Base-by-base conservation (phyloP, 2,888 invertebrate genomes). In the Heliconius sara region DNA sequence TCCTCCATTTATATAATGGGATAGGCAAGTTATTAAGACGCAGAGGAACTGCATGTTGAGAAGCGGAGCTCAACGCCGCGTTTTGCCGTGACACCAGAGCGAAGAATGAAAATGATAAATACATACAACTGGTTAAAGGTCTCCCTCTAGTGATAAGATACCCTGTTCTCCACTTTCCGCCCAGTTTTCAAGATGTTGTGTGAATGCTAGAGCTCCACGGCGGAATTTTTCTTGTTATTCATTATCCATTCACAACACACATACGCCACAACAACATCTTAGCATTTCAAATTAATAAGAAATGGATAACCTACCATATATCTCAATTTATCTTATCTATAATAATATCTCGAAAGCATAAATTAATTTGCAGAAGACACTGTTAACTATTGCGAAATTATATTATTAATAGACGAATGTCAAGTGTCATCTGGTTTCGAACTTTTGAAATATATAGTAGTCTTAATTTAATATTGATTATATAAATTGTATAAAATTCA, bases 381-480 rank as follows among this genome's bases (percentile, higher is more conserved):
- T 43, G 39, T 39, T 2, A 30, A 70, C 10, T 9, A 30, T 75
- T 63, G 34, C 63, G 52, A 71, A 67, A 65, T 66, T 16, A 65
- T 65, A 27, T n/a, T 57, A 43, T 43, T 34, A 76, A 63, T 57
- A 57, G 57, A n/a, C 43, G 63, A 70, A 76, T 79, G 78, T 82
- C 80, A 78, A 74, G 76, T 79, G 80, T 81, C 80, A 63, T 30
- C 66, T 76, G 57, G 67, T 71, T 76, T 66, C 65, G 57, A 68
- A 39, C 47, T 76, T 74, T 72, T 67, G 74, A 78, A 80, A 80
- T 81, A 57, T 79, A 60, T 66, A 66, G 68, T 76, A 66, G 68
- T 76, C 66, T 80, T 73, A 77, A 80, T 79, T 80, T 81, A 13
- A 74, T 78, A 77, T 76, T 80, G 78, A 80, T 79, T 79, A 78